Base-by-base conservation (phyloP, 2,113 vertebrate genomes). In the Myotis lucifugus region DNA sequence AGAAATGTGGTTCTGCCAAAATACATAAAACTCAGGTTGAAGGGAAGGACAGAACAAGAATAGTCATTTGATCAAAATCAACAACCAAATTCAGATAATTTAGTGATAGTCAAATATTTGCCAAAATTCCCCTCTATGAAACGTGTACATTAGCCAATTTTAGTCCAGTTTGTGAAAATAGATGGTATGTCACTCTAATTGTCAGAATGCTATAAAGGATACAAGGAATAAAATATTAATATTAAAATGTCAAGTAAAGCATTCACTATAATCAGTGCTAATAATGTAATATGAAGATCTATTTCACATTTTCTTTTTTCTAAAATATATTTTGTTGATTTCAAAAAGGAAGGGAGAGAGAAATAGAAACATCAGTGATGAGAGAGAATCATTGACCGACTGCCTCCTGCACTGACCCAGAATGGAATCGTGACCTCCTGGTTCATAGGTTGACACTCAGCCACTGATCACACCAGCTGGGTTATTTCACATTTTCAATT, bases 171-270 rank as follows among this genome's bases (percentile, higher is more conserved):
- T 50, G n/a, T 61, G 67, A 86, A 81, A 46, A 79, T 34, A 66
- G 9, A 8, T 79, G 8, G 37, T 27, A 13, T 83, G 40, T 69
- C 59, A 94, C 56, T 56, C 6, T 74, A 56, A 48, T 82, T 86
- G 87, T 32, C 84, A 88, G 64, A 84, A 91, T 48, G 52, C 64
- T 91, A 25, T 73, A 78, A 88, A 56, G 34, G 32, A 78, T 19
- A 82, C 76, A 46, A 86, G 8, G 34, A 66, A 77, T 84, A 87
- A 96, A 91, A 70, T 88, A 77, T 83, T 96, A 69, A 84, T 66
- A 91, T 83, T 70, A 69, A 54, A 91, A 72, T 48, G 11, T 54
- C 52, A 48, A 46, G 29, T 37, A 37, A 21, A 83, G 59, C 17
- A 52, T 61, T 64, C 37, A 7, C 25, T 64, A 23, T 78, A 59